phyloP scores from a whole-genome alignment of 1,140 invertebrate species.

The Sarcophaga bullata region DNA sequence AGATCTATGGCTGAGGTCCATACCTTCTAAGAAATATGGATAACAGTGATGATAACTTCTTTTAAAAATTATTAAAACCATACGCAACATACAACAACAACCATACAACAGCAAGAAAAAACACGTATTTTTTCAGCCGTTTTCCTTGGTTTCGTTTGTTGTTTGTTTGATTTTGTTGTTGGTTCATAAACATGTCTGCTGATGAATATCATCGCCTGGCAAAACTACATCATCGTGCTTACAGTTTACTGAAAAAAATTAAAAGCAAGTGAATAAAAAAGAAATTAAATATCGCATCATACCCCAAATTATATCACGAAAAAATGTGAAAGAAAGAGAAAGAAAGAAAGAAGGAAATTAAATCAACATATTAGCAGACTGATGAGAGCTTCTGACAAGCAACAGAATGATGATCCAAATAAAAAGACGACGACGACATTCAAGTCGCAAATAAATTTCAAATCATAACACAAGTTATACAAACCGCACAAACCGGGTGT shows the following conservation, averaged over 20 bases:
- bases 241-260: not conserved
- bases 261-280: not conserved
- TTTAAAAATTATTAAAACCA: not conserved
- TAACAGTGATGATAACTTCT: conserved; percentile 7
- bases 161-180: too few species aligned
- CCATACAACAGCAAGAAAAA: too few species aligned
- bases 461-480: too few species aligned
- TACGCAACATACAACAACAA: too few species aligned
- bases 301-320: not conserved
- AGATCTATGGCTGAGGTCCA: too few species aligned
- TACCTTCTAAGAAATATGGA: too few species aligned
- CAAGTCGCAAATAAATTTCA: not conserved
- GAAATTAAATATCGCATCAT: not conserved
- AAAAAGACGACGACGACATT: not conserved
- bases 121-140: not conserved
- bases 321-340: not conserved
- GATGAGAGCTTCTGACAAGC: not conserved
- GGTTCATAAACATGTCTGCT: not conserved
- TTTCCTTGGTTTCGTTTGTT: not conserved
- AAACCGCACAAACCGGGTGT: not conserved
- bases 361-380: not conserved
- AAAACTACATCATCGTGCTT: not conserved
- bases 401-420: not conserved
- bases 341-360: not conserved
- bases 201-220: not conserved